Evolutionary conservation across 2,888 invertebrate species (phyloP), one percentile per base, ranked within the genome.

Genomic region (Chrysolina americana): DNA sequence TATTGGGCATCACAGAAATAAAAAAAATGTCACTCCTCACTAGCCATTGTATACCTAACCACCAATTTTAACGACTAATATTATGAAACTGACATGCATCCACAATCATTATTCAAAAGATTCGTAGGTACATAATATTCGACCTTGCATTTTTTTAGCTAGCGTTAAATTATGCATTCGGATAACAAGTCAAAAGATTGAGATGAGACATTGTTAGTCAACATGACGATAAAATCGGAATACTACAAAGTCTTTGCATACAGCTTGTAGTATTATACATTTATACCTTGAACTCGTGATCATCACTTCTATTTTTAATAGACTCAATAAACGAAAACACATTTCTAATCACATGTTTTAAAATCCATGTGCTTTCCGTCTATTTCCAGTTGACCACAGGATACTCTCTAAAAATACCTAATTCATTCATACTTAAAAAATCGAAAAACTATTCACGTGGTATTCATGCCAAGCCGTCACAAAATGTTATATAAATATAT

Each of bases 301-400:
- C 68, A 47, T 11, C 66, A 50, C 36, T n/a, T 68, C 68, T 68
- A 68, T 68, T 68, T 68, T 41, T 41, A 15, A 68, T 68, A 56
- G 50, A 53, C n/a, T 17, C 59, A 68, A 68, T 56, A 56, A 56
- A 47, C 65, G 19, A 21, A 28, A 65, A 68, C 63, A 66, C 70
- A 68, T 71, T 71, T 19, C 11, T 21, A 75, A 75, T 75, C 75
- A 75, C 75, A 71, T 75, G 75, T 71, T 75, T 47, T 63, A n/a
- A 71, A 71, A 69, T 71, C 75, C 71, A 75, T 68, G 71, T 56
- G 69, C 65, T 74, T 41, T 50, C 41, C 17, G 17, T 74, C 74
- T 74, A 75, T 75, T 71, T 72, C 64, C 68, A 59, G 17, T 68
- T 69, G 36, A 28, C 28, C 65, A 68, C 59, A 71, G 66, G 63